phyloP scores from a whole-genome alignment of 37 sponge, comb jelly and placozoan species.

The Crambe crambe region DNA sequence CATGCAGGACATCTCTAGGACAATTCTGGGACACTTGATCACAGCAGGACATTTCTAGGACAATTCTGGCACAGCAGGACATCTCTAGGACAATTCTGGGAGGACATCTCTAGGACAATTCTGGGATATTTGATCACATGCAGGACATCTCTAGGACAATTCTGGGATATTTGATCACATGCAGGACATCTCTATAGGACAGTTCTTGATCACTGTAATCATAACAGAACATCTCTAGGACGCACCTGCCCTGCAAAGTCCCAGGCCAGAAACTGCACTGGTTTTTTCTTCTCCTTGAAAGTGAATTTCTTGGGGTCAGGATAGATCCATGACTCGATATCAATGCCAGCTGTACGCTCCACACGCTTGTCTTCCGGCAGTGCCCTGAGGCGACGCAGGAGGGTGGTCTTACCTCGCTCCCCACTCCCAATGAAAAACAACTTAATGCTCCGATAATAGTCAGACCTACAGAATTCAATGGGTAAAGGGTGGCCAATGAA shows the following conservation, averaged over 20 bases:
- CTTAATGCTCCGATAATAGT: constrained; percentile 80
- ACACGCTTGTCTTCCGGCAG: neutral
- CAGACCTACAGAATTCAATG: constrained; percentile 44
- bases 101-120: too few species aligned
- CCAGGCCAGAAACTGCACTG: constrained; percentile 85
- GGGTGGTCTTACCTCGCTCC: constrained; percentile 88
- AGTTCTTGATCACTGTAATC: too few species aligned
- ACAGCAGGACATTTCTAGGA: too few species aligned
- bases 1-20: too few species aligned
- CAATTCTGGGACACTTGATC: too few species aligned
- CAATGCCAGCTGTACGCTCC: constrained; percentile 78
- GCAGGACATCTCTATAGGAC: too few species aligned
- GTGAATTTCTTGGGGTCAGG: neutral
- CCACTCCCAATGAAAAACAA: constrained; percentile 86
- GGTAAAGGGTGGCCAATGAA: neutral
- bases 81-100: too few species aligned
- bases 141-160: too few species aligned
- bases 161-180: too few species aligned
- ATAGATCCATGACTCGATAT: constrained; percentile 76
- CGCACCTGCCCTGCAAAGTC: constrained; percentile 93
- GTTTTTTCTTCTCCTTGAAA: neutral
- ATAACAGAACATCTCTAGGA: too few species aligned
- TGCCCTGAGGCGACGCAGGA: constrained; percentile 68
- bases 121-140: too few species aligned
- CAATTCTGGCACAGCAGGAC: too few species aligned